Evolutionary conservation across 2,113 vertebrate genomes (phyloP), one percentile per base, ranked within the genome.

Genomic region (Rhinoderma darwinii): DNA sequence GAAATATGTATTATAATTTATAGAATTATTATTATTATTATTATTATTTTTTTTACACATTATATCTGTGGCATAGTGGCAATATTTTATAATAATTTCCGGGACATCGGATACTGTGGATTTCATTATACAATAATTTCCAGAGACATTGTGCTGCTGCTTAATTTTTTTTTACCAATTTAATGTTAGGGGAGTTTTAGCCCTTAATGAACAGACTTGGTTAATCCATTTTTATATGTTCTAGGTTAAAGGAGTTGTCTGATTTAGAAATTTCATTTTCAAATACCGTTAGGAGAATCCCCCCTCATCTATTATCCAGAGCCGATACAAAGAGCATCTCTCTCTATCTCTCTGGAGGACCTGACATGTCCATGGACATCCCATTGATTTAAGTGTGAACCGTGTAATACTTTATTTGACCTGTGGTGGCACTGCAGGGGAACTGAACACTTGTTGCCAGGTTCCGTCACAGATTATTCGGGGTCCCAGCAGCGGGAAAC

Each of bases 71-170:
- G 61, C 61, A 63, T 27, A 30, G 30, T 11, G 61, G 6, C 61
- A 4, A 15, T 27, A 4, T 37, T 37, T 37, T 9, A 20, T 0
- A 10, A 39, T 70, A 72, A 37, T 72, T 72, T 72, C 68, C 68
- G 22, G 14, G 7, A 39, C 35, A 32, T 68, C 3, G 63, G n/a
- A 32, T 68, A 6, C 30, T 35, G 1, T 66, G 4, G 41, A 72
- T 41, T 72, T 72, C 35, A 72, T 72, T 72, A 39, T 72, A 72
- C 7, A 20, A 72, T 72, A 35, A 41, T 39, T 72, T 72, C 37
- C 18, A 32, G n/a, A 70, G 32, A 70, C 66, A 12, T 15, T 37
- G 17, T 1, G 1, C 35, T 72, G 20, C 35, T 35, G 66, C 39
- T 9, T 7, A 11, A 37, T 37, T 35, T 37, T n/a, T 61, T 68